Conservation (phyloP, 2,797 vertebrate species). For the Balearica regulorum region DNA sequence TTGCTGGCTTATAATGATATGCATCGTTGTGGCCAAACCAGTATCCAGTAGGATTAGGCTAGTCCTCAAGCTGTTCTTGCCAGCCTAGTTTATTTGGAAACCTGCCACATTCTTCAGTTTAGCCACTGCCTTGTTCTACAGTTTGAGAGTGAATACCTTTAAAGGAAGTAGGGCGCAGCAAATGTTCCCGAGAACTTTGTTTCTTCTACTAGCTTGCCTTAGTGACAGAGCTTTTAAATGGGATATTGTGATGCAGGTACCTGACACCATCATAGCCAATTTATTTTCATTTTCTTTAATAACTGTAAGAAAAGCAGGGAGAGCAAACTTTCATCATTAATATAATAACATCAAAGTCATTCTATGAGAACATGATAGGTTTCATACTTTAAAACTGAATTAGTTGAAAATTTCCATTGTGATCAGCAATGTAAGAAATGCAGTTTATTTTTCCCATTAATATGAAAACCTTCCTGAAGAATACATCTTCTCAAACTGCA, state of each 20-base stretch:
- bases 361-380: neutral
- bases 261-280: neutral
- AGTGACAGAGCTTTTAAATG: neutral
- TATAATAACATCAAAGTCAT: neutral
- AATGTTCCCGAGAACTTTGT: neutral
- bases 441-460: neutral
- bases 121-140: neutral
- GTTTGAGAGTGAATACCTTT: neutral
- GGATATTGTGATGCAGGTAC: neutral
- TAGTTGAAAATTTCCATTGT: neutral
- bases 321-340: neutral
- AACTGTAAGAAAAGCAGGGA: neutral
- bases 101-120: neutral
- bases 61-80: neutral
- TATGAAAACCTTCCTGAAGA: neutral
- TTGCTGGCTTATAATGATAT: neutral
- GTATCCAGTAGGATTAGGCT: neutral
- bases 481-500: neutral
- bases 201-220: neutral
- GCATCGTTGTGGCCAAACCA: neutral
- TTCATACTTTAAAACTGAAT: neutral
- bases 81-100: neutral
- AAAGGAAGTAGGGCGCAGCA: neutral
- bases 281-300: neutral
- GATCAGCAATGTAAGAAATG: neutral